Evolutionary conservation across 1,140 invertebrate species (phyloP).

Genomic region (honey bee (Apis mellifera)): Amel_HAv3.1 CM009945.2:5125001-5125500

Average conservation of each 20-base stretch:
- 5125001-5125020: conserved; percentile 44
- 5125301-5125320: no score
- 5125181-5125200: no score
- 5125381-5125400: not conserved
- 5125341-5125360: no score
- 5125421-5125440: conserved; percentile 9
- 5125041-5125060: not conserved
- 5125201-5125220: no score
- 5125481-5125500: conserved; percentile 25
- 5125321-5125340: no score
- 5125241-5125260: no score
- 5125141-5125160: no score
- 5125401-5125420: not conserved
- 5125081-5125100: not conserved
- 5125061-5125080: not conserved
- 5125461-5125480: conserved; percentile 1
- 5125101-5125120: not conserved
- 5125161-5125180: no score
- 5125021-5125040: conserved; percentile 10
- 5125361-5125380: not conserved
- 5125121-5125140: not conserved
- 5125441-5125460: conserved; percentile 25
- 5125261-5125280: no score
- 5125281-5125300: no score
- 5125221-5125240: no score